Evolutionary conservation across 1,140 invertebrate genomes (phyloP).

Genomic region (Drosophila kohkoa): DNA sequence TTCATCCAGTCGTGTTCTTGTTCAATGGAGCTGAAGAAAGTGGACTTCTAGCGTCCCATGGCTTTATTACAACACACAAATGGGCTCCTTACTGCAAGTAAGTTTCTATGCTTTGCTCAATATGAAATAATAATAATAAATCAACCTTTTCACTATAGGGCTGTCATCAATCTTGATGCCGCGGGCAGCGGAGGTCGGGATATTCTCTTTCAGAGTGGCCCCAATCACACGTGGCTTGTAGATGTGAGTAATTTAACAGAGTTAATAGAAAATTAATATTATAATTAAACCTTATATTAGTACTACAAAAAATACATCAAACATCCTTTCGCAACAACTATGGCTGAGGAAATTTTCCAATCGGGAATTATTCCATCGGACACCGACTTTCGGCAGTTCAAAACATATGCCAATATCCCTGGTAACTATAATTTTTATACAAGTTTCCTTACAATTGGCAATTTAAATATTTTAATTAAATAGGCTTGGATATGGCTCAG

Average conservation of each 20-base stretch:
- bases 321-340: conserved; percentile 92
- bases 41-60: conserved; percentile 88
- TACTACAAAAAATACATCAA: conserved; percentile 92
- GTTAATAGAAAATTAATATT: conserved; percentile 75
- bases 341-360: conserved; percentile 94
- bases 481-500: conserved; percentile 94
- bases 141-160: conserved; percentile 84
- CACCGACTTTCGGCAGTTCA: conserved; percentile 94
- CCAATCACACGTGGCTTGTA: conserved; percentile 95
- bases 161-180: conserved; percentile 97
- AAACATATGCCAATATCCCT: conserved; percentile 86
- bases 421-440: conserved; percentile 70
- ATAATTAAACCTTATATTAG: conserved; percentile 84
- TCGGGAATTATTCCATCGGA: conserved; percentile 94
- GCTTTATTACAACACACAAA: conserved; percentile 91
- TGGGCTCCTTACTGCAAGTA: conserved; percentile 88
- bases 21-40: conserved; percentile 94
- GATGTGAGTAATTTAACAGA: conserved; percentile 85
- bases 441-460: neutral
- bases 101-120: conserved; percentile 64
- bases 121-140: conserved; percentile 88
- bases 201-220: conserved; percentile 96
- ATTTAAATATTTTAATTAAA: neutral
- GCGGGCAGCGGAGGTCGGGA: conserved; percentile 97
- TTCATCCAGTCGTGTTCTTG: conserved; percentile 89